Evolutionary conservation across 1,140 invertebrate genomes (phyloP).

Genomic region (Hermatobates lingyangjiaoensis): DNA sequence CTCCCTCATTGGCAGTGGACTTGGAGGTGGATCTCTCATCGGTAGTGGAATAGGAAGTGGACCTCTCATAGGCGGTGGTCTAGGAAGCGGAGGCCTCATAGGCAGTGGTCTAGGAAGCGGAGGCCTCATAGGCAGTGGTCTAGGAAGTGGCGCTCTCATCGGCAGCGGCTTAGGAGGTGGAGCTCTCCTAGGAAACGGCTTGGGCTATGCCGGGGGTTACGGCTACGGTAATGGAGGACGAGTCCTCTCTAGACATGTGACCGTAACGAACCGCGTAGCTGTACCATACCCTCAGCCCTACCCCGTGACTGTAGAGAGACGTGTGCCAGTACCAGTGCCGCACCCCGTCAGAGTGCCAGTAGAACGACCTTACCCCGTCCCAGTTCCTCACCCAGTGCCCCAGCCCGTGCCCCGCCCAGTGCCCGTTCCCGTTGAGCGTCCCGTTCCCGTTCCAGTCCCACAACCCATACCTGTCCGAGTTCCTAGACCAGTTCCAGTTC

Average conservation of each 20-base stretch:
- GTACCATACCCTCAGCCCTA: slow-evolving; percentile 35
- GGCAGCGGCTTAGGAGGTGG: not conserved
- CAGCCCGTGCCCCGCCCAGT: slow-evolving; percentile 33
- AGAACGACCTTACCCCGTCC: slow-evolving; percentile 37
- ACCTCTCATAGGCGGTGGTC: not conserved
- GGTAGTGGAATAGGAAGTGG: not conserved
- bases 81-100: not conserved
- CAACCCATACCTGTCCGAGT: slow-evolving; percentile 26
- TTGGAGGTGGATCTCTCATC: not conserved
- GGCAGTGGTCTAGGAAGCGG: not conserved
- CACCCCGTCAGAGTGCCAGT: slow-evolving; percentile 40
- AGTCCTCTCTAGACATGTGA: slow-evolving; percentile 22
- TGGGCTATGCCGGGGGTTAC: slow-evolving; percentile 3
- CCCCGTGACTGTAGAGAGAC: slow-evolving; percentile 28
- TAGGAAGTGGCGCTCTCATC: no score
- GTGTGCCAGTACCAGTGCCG: slow-evolving; percentile 27
- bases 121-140: not conserved
- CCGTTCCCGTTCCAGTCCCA: slow-evolving; percentile 23
- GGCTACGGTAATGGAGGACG: slow-evolving; percentile 22
- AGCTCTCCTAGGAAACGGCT: not conserved
- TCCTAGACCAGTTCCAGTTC: slow-evolving; percentile 38
- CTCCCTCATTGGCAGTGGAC: not conserved
- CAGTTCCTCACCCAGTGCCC: slow-evolving; percentile 26
- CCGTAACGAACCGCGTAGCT: slow-evolving; percentile 27
- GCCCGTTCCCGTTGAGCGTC: slow-evolving; percentile 35